phyloP scores from a whole-genome alignment of 2,113 vertebrate genomes.

The Emydura subglobosa region DNA sequence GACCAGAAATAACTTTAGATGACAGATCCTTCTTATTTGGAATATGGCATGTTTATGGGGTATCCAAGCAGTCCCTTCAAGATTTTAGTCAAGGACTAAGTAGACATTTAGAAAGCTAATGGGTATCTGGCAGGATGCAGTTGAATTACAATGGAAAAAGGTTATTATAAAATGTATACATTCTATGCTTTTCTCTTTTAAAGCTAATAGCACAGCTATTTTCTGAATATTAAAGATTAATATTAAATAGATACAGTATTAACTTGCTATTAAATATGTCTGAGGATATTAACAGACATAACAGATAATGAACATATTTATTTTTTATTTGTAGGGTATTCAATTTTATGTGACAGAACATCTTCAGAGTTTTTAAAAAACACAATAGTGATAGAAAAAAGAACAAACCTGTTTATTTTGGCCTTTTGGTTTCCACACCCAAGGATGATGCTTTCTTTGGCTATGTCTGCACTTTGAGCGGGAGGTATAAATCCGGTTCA shows the following conservation, averaged over 20 bases:
- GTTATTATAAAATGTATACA: conserved; percentile 23
- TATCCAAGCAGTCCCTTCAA: conserved; percentile 38
- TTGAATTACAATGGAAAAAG: conserved; percentile 13
- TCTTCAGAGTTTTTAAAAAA: no score
- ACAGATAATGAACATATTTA: no score
- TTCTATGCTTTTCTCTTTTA: conserved; percentile 42
- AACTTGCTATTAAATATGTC: conserved; percentile 24
- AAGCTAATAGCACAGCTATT: conserved; percentile 19
- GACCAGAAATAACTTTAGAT: conserved; percentile 51
- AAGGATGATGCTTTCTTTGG: not conserved
- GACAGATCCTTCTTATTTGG: conserved; percentile 48
- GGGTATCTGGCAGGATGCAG: conserved; percentile 5
- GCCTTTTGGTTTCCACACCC: not conserved
- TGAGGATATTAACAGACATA: not conserved
- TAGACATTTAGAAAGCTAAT: conserved; percentile 37
- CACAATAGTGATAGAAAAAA: no score
- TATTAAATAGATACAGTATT: not conserved
- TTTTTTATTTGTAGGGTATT: no score
- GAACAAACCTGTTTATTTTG: no score
- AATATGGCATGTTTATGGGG: conserved; percentile 58
- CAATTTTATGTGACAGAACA: no score
- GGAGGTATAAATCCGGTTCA: no score
- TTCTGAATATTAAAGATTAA: not conserved
- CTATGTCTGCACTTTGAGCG: not conserved
- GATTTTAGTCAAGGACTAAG: conserved; percentile 51